phyloP scores from a whole-genome alignment of 2,888 invertebrate species.

The Venusia cambrica region DNA sequence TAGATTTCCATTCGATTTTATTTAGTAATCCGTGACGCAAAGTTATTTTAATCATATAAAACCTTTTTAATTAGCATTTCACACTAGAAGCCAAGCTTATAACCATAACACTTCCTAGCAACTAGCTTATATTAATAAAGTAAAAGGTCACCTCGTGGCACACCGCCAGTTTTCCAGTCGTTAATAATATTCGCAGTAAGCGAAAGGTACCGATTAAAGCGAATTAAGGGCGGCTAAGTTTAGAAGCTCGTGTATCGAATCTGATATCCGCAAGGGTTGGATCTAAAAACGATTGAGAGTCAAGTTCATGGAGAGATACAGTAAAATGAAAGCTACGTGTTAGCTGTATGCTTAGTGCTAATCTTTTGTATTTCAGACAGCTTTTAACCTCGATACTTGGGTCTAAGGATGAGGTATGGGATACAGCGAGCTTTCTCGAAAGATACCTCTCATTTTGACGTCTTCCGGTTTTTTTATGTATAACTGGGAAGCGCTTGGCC shows the following conservation, averaged over 20 bases:
- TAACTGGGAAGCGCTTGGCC: too few relatives aligned
- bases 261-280: conserved; percentile 18
- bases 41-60: background rate
- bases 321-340: too few relatives aligned
- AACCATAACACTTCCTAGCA: conserved; percentile 11
- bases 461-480: too few relatives aligned
- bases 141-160: conserved; percentile 22
- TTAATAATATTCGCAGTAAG: conserved; percentile 19
- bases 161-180: conserved; percentile 19
- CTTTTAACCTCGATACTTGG: too few relatives aligned
- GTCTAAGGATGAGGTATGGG: too few relatives aligned
- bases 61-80: background rate
- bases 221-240: conserved; percentile 11
- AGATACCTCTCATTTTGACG: too few relatives aligned
- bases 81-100: conserved; percentile 5
- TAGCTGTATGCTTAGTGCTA: too few relatives aligned
- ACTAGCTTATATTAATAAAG: conserved; percentile 24
- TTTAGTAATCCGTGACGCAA: too few relatives aligned
- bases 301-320: conserved; percentile 20
- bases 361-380: too few relatives aligned
- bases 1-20: too few relatives aligned
- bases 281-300: conserved; percentile 11
- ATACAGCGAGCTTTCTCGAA: too few relatives aligned
- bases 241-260: conserved; percentile 15
- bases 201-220: conserved; percentile 15